phyloP scores from a whole-genome alignment of 2,888 invertebrate species.

The Xylota segnis region DNA sequence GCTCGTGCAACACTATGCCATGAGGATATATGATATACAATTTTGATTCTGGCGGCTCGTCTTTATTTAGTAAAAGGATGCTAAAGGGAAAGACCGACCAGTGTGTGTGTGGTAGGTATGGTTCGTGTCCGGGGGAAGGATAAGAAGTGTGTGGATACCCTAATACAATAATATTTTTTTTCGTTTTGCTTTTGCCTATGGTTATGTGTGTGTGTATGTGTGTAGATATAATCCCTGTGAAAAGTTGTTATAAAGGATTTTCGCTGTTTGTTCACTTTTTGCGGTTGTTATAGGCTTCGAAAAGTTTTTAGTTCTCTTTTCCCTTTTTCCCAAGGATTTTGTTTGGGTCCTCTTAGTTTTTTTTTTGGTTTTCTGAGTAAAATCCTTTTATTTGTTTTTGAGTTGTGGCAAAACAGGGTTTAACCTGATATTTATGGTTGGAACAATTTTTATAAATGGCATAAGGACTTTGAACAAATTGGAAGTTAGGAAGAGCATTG shows the following conservation, averaged over 20 bases:
- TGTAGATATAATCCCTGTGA: constrained; percentile 68
- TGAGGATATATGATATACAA: constrained; percentile 66
- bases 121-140: not conserved
- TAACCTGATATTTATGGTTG: constrained; percentile 75
- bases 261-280: constrained; percentile 77
- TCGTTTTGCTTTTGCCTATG: constrained; percentile 22
- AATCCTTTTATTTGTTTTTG: constrained; percentile 75
- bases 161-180: constrained; percentile 67
- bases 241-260: constrained; percentile 77
- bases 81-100: constrained; percentile 34
- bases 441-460: constrained; percentile 72
- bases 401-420: constrained; percentile 72
- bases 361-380: constrained; percentile 26
- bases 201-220: constrained; percentile 12
- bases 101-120: constrained; percentile 43
- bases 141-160: constrained; percentile 61
- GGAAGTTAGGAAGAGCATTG: constrained; percentile 38
- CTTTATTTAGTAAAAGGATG: constrained; percentile 62
- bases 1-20: constrained; percentile 14
- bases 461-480: constrained; percentile 71
- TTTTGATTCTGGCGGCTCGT: constrained; percentile 72
- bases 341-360: constrained; percentile 38
- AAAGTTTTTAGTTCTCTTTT: constrained; percentile 68
- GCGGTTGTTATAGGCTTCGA: constrained; percentile 75
- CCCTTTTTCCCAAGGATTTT: constrained; percentile 45